Evolutionary conservation across 1,140 invertebrate genomes (phyloP), one percentile per base, ranked within the genome.

Genomic region (Drosophila paulistorum): DNA sequence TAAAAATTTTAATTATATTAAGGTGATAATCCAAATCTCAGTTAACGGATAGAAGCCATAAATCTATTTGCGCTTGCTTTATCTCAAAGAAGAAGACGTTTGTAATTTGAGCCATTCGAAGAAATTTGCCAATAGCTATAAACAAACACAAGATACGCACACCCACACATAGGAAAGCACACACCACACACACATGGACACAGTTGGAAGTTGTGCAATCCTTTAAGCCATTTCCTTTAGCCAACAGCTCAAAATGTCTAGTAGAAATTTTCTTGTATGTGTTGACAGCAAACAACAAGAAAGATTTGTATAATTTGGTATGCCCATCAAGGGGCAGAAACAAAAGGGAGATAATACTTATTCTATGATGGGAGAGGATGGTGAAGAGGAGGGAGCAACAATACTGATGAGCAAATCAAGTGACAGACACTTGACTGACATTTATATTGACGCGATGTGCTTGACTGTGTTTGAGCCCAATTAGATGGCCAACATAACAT

Each of bases 371-470:
- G 13, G 7, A 26, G 13, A 9, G 35, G 11, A 14, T 20, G 58
- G 2, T 5, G 14, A 11, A 4, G 11, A 20, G 4, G 9, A 17
- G 41, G 65, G 11, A 35, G 17, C 7, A 10, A 35, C n/a, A 14
- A 13, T 30, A 45, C 37, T 33, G 66, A 80, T 72, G 75, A 64
- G 30, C 54, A 35, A 54, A 71, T 71, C 67, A 59, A 61, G 70
- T 65, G 67, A 76, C 55, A 64, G 58, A 61, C 74, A 77, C 66
- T 77, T 74, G 78, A 85, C 66, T 85, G 71, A 75, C 81, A 75
- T 86, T 86, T 75, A 86, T 85, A 85, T 85, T 81, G 79, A 81
- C 86, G 74, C 59, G 14, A 41, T 37, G 35, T 41, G 59, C 59
- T 26, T 17, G 14, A 20, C 14, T 17, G 45, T 60, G 20, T 55